Evolutionary conservation across 2,888 invertebrate genomes (phyloP).

Genomic region (Endotricha flammealis): DNA sequence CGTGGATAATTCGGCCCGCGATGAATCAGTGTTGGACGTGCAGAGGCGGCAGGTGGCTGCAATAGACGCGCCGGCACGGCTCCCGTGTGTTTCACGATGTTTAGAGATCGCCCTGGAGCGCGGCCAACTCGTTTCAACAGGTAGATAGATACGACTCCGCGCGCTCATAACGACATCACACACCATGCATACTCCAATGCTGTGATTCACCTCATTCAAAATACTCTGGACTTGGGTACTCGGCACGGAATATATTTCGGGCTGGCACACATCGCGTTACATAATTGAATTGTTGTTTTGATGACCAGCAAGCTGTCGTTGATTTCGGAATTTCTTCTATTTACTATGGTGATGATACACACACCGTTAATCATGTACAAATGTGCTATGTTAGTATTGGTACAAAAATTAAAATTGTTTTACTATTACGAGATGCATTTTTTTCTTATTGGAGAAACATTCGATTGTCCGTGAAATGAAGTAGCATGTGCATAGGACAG

Average conservation of each 20-base stretch:
- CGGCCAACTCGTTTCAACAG: constrained; percentile 68
- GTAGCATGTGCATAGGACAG: constrained; percentile 60
- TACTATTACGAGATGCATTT: too few relatives aligned
- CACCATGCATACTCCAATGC: constrained; percentile 35
- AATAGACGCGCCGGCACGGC: constrained; percentile 35
- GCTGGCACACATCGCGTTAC: constrained; percentile 20
- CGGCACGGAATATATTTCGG: constrained; percentile 32
- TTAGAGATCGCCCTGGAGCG: constrained; percentile 53
- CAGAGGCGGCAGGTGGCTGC: constrained; percentile 23
- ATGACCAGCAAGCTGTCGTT: constrained; percentile 4
- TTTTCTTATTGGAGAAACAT: too few relatives aligned
- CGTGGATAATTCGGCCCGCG: constrained; percentile 14
- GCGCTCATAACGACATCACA: constrained; percentile 59
- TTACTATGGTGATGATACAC: too few relatives aligned
- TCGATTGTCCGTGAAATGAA: too few relatives aligned
- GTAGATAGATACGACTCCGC: constrained; percentile 59
- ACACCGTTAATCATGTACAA: too few relatives aligned
- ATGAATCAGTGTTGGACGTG: constrained; percentile 21
- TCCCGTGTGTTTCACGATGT: constrained; percentile 35
- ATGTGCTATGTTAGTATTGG: too few relatives aligned
- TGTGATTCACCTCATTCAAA: constrained; percentile 65
- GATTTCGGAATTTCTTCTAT: not conserved
- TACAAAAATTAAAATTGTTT: too few relatives aligned
- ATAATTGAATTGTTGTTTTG: constrained; percentile 25
- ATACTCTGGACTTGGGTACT: constrained; percentile 31